Evolutionary conservation across 2,113 vertebrate species (phyloP).

Genomic region (Excalfactoria chinensis): DNA sequence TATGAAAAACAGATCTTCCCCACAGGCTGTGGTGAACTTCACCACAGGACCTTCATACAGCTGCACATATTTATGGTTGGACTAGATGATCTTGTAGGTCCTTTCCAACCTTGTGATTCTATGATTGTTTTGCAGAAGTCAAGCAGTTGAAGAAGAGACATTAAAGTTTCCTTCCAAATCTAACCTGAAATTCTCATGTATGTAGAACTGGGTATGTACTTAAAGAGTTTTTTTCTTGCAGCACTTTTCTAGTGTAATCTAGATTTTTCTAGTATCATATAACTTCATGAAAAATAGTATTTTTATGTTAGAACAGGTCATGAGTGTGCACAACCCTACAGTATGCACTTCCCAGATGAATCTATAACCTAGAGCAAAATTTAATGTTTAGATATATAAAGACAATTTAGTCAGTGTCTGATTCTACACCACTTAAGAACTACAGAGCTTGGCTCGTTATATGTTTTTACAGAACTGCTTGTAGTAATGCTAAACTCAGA

Average conservation of each 20-base stretch:
- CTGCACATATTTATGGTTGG: not conserved
- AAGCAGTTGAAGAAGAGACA: not conserved
- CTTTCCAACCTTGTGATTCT: too few species aligned
- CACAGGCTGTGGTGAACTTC: not conserved
- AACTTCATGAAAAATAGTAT: not conserved
- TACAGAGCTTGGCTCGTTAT: not conserved
- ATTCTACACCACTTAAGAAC: not conserved
- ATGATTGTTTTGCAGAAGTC: not conserved
- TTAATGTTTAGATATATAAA: not conserved
- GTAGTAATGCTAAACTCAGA: not conserved
- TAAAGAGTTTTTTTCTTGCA: not conserved
- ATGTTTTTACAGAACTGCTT: not conserved
- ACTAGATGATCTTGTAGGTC: too few species aligned
- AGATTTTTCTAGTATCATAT: not conserved
- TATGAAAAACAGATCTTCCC: not conserved
- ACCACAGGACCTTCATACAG: not conserved
- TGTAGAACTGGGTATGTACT: not conserved
- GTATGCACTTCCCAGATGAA: not conserved
- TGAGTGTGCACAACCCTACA: not conserved
- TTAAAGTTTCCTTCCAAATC: not conserved
- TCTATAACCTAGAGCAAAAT: not conserved
- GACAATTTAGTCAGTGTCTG: not conserved
- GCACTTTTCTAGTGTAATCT: not conserved
- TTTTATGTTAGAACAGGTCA: not conserved
- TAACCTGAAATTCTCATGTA: not conserved